Conservation (phyloP, 2,888 invertebrate genomes). For the Dugesia japonica region DNA sequence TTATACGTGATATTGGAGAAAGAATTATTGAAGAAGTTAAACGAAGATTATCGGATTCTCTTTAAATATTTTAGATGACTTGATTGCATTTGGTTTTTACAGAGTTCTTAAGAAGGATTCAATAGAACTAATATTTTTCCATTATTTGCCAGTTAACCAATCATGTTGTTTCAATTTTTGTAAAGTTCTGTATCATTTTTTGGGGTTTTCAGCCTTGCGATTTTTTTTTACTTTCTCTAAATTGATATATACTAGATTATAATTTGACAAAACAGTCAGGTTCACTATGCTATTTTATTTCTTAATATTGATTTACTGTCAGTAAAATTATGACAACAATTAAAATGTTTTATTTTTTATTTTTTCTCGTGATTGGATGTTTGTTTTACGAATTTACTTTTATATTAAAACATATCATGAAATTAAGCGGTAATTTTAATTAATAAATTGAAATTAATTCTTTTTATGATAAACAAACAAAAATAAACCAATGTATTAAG, state of each 20-base stretch:
- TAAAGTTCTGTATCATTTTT: neutral
- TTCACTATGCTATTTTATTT: neutral
- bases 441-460: too few species aligned
- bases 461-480: too few species aligned
- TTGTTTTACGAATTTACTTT: too few species aligned
- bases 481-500: too few species aligned
- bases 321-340: too few species aligned
- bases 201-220: neutral
- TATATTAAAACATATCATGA: too few species aligned
- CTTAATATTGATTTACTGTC: neutral
- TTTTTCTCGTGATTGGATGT: too few species aligned
- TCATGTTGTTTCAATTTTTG: neutral
- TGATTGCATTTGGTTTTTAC: neutral
- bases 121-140: too few species aligned
- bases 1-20: neutral
- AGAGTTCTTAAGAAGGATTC: neutral
- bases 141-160: too few species aligned
- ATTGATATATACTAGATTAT: neutral
- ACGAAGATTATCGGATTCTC: slow-evolving; percentile 4
- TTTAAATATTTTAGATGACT: neutral
- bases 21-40: neutral
- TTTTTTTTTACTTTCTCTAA: neutral
- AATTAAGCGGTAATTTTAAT: too few species aligned
- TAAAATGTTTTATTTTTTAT: too few species aligned
- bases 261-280: neutral